Base-by-base conservation (phyloP, 2,888 invertebrate genomes). In the Chelonus formosanus region DNA sequence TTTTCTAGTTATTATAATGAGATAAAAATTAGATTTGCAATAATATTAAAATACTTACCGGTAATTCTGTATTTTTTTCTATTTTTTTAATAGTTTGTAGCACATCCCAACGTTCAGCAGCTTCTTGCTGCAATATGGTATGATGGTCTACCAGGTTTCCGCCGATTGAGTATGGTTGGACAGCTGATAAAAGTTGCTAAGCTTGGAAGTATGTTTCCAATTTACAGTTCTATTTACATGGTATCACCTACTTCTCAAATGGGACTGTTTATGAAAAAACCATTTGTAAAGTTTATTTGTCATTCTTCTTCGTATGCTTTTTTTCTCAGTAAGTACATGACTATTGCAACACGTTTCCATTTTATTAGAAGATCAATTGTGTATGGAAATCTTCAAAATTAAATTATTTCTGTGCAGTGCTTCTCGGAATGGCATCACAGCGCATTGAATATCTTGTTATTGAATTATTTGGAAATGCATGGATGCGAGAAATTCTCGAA, bases 261-360 rank as follows among this genome's bases (percentile, higher is more conserved):
- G 83, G 97, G 97, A 8, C 86, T 90, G 73, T 95, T 97, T 78
- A 94, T 98, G 92, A 93, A 96, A 81, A 97, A 98, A 82, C 98
- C 98, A 0, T 99, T 98, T 85, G 96, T 99, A 78, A 98, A 98
- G 85, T 99, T 99, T 86, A 96, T 99, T 76, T 95, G 95, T 74
- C 96, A 98, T 83, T 97, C 97, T 50, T 92, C 96, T 3, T 97
- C 98, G 2, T 99, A 98, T 81, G 92, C 96, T 82, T 91, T 95
- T 76, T 99, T 99, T 84, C 86, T 99, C 54, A 92, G 98, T 98
- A 86, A 92, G 95, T 44, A 20, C 2, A 20, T 20, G 20, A 20
- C 20, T 20, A 20, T 20, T 20, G 20, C 20, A 20, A 20, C 20
- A 20, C 20, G 20, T 20, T 20, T 20, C 20, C 20, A 20, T 20